phyloP scores from a whole-genome alignment of 1,140 invertebrate genomes.

The Drosophila nasuta region DNA sequence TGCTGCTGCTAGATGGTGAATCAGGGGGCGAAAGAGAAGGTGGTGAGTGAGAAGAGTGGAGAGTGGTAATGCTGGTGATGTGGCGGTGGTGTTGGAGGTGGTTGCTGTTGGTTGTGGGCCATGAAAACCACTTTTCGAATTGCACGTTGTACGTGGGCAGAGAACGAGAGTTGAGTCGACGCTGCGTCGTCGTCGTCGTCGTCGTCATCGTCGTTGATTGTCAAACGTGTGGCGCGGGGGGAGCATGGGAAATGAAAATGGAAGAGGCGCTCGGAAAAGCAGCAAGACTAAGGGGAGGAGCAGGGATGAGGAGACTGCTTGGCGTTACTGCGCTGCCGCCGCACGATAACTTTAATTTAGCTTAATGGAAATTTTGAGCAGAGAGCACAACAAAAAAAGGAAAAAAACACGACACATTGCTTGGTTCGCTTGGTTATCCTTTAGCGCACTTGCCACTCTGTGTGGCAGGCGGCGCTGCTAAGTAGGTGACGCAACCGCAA shows the following conservation, averaged over 20 bases:
- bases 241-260: constrained; percentile 72
- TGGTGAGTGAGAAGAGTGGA: background rate
- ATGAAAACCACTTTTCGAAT: constrained; percentile 82
- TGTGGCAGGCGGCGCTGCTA: constrained; percentile 47
- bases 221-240: constrained; percentile 50
- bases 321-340: constrained; percentile 57
- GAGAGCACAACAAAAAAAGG: background rate
- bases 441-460: constrained; percentile 20
- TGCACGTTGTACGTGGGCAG: constrained; percentile 71
- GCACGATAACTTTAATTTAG: constrained; percentile 81
- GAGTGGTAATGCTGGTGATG: constrained; percentile 17
- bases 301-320: constrained; percentile 15
- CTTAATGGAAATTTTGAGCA: constrained; percentile 77
- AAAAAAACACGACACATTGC: constrained; percentile 35
- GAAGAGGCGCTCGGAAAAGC: constrained; percentile 52
- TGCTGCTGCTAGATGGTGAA: background rate
- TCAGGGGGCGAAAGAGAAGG: too few relatives aligned
- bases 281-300: background rate
- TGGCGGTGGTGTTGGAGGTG: constrained; percentile 40
- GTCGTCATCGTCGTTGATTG: constrained; percentile 51
- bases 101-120: constrained; percentile 53
- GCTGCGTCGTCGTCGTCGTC: too few relatives aligned
- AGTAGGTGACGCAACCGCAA: constrained; percentile 83
- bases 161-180: constrained; percentile 25
- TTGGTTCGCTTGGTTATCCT: constrained; percentile 43